These are phyloP conservation scores for Troglohyphantes excavatus DNA, from an alignment of 2,888 invertebrate genomes.

Conservation along the genomic window DNA sequence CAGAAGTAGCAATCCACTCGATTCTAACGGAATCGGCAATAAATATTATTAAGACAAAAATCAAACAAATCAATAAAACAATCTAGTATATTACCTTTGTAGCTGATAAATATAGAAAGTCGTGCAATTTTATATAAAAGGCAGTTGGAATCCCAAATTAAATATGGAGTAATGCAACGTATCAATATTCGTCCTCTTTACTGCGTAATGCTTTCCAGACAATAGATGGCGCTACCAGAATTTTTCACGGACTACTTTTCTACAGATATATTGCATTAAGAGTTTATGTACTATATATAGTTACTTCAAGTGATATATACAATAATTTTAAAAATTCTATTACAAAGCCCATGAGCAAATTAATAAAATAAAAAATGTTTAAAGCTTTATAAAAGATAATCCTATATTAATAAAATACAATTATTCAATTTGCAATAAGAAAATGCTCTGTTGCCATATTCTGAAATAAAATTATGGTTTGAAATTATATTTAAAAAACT, in stretches of 20 bases:
- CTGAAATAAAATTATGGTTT: no score
- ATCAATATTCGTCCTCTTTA: constrained; percentile 33
- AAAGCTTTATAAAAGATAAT: no score
- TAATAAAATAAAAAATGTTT: no score
- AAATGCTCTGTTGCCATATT: no score
- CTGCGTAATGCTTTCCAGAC: constrained; percentile 67
- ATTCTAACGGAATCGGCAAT: neutral
- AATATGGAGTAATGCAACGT: constrained; percentile 25
- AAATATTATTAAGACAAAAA: neutral
- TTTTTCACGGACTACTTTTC: constrained; percentile 16
- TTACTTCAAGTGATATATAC: no score
- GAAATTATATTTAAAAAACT: no score
- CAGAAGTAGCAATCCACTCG: neutral
- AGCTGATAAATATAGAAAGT: neutral
- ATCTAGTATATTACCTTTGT: constrained; percentile 6
- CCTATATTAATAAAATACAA: no score
- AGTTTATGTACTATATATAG: no score
- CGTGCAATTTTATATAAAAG: neutral
- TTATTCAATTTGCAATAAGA: no score
- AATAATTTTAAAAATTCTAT: no score
- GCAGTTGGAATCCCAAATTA: neutral
- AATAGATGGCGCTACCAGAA: constrained; percentile 74
- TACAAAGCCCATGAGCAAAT: no score
- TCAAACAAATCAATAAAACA: neutral
- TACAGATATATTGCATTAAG: neutral